Percentiles rank a stretch among this genome's conserved stretches.
Conservation (phyloP, 2,797 vertebrate species). For the Falco rusticolus region DNA sequence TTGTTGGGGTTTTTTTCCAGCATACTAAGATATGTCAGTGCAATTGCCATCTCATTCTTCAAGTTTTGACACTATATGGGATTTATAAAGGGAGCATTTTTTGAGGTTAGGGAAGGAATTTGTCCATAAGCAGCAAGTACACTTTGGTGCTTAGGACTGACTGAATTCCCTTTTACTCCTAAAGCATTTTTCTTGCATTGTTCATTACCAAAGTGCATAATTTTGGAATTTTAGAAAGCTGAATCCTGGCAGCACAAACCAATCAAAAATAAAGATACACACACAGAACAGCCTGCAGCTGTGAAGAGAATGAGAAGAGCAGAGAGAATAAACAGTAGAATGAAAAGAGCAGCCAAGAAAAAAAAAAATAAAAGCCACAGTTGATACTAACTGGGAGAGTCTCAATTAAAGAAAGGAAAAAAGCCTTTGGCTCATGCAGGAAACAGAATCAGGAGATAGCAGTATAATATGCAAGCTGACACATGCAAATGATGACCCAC, state of each 20-base stretch:
- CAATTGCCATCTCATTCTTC: not conserved
- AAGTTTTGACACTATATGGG: not conserved
- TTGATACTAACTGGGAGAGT: not conserved
- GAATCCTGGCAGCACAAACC: not conserved
- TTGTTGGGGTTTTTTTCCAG: not conserved
- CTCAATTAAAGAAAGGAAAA: not conserved
- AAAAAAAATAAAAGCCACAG: not conserved
- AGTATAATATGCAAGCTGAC: not conserved
- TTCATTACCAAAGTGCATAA: conserved; percentile 5
- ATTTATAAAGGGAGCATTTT: not conserved
- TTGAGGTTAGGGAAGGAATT: not conserved
- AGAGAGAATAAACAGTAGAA: not conserved
- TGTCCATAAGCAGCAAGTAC: not conserved
- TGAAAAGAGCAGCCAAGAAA: not conserved
- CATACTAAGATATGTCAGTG: not conserved
- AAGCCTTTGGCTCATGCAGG: not conserved
- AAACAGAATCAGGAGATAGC: not conserved
- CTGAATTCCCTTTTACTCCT: not conserved
- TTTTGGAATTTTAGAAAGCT: not conserved
- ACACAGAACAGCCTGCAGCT: not conserved
- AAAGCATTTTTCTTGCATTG: conserved; percentile 19
- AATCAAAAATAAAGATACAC: not conserved
- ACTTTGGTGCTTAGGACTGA: not conserved
- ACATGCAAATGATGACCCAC: not conserved
- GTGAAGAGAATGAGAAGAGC: not conserved